Evolutionary conservation across 2,113 vertebrate species (phyloP).

Genomic region (Pseudorectes ferrugineus): DNA sequence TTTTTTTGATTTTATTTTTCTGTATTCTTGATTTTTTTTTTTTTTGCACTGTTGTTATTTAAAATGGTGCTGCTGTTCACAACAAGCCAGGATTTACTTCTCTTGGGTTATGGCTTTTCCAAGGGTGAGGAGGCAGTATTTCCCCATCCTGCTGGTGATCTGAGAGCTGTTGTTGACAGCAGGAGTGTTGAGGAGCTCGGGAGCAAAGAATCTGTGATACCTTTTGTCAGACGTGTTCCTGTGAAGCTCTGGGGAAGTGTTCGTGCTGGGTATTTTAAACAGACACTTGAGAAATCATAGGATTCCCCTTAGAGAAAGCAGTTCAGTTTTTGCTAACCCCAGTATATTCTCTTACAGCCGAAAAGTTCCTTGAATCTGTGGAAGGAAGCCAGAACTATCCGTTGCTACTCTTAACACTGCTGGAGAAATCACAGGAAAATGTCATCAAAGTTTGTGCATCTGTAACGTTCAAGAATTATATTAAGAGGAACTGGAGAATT

Average conservation of each 20-base stretch:
- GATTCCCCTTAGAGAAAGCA: not conserved
- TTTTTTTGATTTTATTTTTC: not conserved
- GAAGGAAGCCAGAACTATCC: constrained; percentile 97
- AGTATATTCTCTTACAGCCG: constrained; percentile 76
- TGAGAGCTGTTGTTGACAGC: not conserved
- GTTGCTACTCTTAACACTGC: constrained; percentile 85
- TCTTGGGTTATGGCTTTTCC: not conserved
- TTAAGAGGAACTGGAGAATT: constrained; percentile 98
- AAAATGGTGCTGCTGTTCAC: not conserved
- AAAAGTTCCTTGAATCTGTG: constrained; percentile 97
- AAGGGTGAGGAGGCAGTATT: not conserved
- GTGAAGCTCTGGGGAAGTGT: not conserved
- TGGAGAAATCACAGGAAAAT: constrained; percentile 94
- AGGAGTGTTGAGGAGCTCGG: not conserved
- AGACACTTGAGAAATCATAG: not conserved
- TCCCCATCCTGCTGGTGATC: not conserved
- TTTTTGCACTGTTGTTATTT: not conserved
- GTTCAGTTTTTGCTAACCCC: not conserved
- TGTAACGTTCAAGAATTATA: constrained; percentile 98
- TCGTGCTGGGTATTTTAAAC: not conserved
- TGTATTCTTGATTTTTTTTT: not conserved
- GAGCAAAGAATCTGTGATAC: not conserved
- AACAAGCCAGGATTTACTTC: not conserved
- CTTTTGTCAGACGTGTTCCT: not conserved
- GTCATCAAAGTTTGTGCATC: constrained; percentile 97